phyloP scores from a whole-genome alignment of 1,140 invertebrate species.

The Zaprionus davidi region DNA sequence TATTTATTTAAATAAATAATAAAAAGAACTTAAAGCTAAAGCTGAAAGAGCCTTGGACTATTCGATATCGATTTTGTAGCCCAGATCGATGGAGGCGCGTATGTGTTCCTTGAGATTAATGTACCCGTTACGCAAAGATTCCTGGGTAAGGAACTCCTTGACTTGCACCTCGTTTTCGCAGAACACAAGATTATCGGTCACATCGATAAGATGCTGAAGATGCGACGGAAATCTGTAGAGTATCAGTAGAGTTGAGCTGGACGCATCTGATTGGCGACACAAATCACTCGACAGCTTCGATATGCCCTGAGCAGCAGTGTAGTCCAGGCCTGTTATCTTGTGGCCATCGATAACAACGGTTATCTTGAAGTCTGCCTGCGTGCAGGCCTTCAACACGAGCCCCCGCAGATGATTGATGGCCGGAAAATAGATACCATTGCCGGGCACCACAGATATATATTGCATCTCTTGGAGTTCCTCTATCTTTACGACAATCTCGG shows the following conservation, averaged over 20 bases:
- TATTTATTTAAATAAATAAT: slow-evolving; percentile 68
- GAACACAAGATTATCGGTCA: slow-evolving; percentile 73
- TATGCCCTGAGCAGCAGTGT: slow-evolving; percentile 85
- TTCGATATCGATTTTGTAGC: slow-evolving; percentile 78
- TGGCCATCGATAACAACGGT: slow-evolving; percentile 87
- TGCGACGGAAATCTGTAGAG: slow-evolving; percentile 65
- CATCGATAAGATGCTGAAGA: slow-evolving; percentile 71
- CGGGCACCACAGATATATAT: slow-evolving; percentile 86
- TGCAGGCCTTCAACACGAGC: slow-evolving; percentile 85
- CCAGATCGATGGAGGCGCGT: slow-evolving; percentile 81
- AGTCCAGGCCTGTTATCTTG: slow-evolving; percentile 87
- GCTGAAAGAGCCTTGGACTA: slow-evolving; percentile 16
- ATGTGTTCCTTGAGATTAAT: slow-evolving; percentile 79
- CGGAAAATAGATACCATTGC: slow-evolving; percentile 88
- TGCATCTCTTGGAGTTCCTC: slow-evolving; percentile 84
- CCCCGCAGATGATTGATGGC: slow-evolving; percentile 87
- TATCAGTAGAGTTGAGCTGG: slow-evolving; percentile 62
- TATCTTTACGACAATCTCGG: slow-evolving; percentile 88
- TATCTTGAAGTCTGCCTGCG: slow-evolving; percentile 77
- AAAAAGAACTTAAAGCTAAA: slow-evolving; percentile 43
- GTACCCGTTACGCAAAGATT: slow-evolving; percentile 75
- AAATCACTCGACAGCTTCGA: slow-evolving; percentile 77
- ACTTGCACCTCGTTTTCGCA: slow-evolving; percentile 71
- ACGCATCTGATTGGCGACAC: slow-evolving; percentile 55
- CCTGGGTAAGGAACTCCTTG: slow-evolving; percentile 76